phyloP scores from a whole-genome alignment of 1,140 invertebrate species.

The Pseudomyrmex flavicornis region DNA sequence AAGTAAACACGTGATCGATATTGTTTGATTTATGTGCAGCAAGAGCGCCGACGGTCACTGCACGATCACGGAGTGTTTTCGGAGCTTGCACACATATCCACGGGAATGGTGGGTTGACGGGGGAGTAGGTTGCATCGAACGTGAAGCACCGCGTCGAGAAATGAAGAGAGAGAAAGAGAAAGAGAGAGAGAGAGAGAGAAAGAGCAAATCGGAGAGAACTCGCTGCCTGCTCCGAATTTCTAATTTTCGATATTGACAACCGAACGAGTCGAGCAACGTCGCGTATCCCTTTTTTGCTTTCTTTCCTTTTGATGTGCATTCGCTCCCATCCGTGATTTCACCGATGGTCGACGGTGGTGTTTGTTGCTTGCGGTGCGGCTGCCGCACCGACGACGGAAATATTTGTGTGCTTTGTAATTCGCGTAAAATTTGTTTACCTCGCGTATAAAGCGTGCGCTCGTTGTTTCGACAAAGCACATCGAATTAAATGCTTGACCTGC shows the following conservation, averaged over 20 bases:
- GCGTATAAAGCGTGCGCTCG: slow-evolving; percentile 4
- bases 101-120: slow-evolving; percentile 50
- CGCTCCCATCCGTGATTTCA: slow-evolving; percentile 29
- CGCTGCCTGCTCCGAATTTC: slow-evolving; percentile 67
- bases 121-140: background rate
- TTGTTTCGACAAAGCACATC: slow-evolving; percentile 40
- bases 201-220: background rate
- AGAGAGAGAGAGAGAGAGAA: background rate
- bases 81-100: slow-evolving; percentile 51
- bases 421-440: slow-evolving; percentile 46
- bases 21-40: slow-evolving; percentile 71
- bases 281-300: slow-evolving; percentile 20
- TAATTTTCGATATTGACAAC: slow-evolving; percentile 72
- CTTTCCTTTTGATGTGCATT: slow-evolving; percentile 6
- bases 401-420: slow-evolving; percentile 52
- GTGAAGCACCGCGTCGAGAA: slow-evolving; percentile 18
- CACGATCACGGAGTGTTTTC: slow-evolving; percentile 68
- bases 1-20: slow-evolving; percentile 71
- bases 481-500: slow-evolving; percentile 36
- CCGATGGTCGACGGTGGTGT: slow-evolving; percentile 8
- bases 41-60: slow-evolving; percentile 53
- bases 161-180: background rate
- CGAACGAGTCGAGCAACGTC: slow-evolving; percentile 45
- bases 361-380: slow-evolving; percentile 33
- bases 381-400: slow-evolving; percentile 23